Evolutionary conservation across 2,888 invertebrate species (phyloP).

Genomic region (Thereva unica): DNA sequence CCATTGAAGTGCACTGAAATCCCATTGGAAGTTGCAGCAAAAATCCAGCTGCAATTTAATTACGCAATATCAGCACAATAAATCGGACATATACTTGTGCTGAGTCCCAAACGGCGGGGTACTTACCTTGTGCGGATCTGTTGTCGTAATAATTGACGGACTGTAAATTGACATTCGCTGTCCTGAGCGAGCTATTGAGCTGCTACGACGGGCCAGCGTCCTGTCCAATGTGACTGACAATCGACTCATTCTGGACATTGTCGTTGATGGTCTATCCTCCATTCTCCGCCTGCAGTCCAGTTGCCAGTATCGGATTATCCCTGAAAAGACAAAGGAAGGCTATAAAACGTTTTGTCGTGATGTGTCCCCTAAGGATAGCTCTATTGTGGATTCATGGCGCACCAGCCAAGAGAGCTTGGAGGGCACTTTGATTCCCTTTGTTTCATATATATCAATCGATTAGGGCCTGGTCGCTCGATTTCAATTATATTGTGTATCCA

Average conservation of each 20-base stretch:
- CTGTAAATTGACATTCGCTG: conserved; percentile 69
- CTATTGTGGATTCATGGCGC: too few species aligned
- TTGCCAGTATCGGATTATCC: too few species aligned
- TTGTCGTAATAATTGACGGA: conserved; percentile 57
- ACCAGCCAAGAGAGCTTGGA: not conserved
- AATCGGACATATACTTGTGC: not conserved
- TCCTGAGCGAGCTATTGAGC: conserved; percentile 70
- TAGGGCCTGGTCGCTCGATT: conserved; percentile 4
- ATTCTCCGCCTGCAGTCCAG: not conserved
- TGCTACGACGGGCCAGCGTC: conserved; percentile 62
- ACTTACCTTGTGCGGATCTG: conserved; percentile 69
- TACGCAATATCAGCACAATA: too few species aligned
- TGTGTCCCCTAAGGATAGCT: too few species aligned
- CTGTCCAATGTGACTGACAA: conserved; percentile 63
- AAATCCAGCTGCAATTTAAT: too few species aligned
- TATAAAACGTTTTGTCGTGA: too few species aligned
- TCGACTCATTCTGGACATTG: conserved; percentile 29
- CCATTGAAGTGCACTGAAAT: too few species aligned
- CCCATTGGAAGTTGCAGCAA: too few species aligned
- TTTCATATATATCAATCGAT: not conserved
- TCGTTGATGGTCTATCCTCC: conserved; percentile 17
- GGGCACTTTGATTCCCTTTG: not conserved
- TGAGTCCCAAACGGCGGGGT: not conserved
- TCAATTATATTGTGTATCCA: conserved; percentile 14
- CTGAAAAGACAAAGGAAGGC: too few species aligned